Conservation (phyloP, 2,113 vertebrate species). For the Serranochromis macrocephalus region DNA sequence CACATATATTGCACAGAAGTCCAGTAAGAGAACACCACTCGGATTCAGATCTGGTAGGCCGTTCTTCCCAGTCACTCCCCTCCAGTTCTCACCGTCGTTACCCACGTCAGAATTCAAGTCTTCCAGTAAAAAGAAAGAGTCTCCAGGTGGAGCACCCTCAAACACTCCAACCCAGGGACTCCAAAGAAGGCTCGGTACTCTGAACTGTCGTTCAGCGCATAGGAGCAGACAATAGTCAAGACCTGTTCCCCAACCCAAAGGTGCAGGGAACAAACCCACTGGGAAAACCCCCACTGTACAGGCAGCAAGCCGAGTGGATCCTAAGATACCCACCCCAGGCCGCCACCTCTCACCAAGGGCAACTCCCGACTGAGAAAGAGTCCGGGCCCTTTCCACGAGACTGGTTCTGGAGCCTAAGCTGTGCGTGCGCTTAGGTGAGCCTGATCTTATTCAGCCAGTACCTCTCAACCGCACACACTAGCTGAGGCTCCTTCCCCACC, state of each 20-base stretch:
- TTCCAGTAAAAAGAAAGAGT: neutral
- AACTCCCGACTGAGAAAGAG: neutral
- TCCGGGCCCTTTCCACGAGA: neutral
- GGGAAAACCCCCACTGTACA: neutral
- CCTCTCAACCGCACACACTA: neutral
- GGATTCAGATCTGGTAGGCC: neutral
- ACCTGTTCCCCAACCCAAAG: neutral
- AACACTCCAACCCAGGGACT: neutral
- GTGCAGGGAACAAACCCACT: neutral
- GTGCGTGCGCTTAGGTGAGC: neutral
- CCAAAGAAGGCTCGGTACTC: neutral
- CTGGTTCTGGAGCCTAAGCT: neutral
- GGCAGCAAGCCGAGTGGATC: rapidly evolving
- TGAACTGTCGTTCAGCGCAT: neutral
- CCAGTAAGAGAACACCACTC: neutral
- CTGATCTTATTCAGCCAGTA: neutral
- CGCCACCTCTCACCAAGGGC: neutral
- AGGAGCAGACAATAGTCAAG: neutral
- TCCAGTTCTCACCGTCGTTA: neutral
- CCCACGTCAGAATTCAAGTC: neutral
- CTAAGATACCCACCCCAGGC: neutral
- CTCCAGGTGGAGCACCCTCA: neutral
- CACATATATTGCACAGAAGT: neutral
- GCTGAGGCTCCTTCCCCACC: neutral
- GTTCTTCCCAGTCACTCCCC: neutral